Evolutionary conservation across 30 jellyfish, hydroid and myxozoan species (phyloP).

Genomic region (Chrysaora quinquecirrha): DNA sequence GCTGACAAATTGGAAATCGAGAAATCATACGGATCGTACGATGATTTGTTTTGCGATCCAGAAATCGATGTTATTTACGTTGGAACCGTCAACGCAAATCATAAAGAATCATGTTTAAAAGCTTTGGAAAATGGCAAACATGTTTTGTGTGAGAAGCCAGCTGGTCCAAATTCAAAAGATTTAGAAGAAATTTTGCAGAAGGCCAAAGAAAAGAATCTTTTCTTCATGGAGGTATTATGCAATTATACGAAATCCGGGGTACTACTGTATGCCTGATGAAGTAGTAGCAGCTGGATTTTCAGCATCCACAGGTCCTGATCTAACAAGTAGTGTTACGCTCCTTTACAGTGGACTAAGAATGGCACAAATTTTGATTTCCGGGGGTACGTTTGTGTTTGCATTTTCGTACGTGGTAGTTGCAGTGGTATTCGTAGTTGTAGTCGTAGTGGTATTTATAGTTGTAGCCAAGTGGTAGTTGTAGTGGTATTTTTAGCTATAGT

Average conservation of each 20-base stretch:
- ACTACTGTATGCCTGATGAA: slow-evolving; percentile 48
- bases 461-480: too few relatives aligned
- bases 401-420: too few relatives aligned
- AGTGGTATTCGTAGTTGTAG: too few relatives aligned
- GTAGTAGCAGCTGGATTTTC: slow-evolving; percentile 69
- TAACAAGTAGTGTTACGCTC: slow-evolving; percentile 63
- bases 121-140: slow-evolving; percentile 72
- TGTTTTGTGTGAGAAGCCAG: slow-evolving; percentile 92
- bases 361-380: slow-evolving; percentile 72
- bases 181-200: slow-evolving; percentile 62
- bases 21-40: slow-evolving; percentile 67
- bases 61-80: slow-evolving; percentile 82
- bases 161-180: slow-evolving; percentile 50
- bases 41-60: slow-evolving; percentile 47
- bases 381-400: too few relatives aligned
- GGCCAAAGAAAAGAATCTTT: slow-evolving; percentile 47
- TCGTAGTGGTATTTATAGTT: too few relatives aligned
- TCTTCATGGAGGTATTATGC: slow-evolving; percentile 90
- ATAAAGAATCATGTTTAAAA: slow-evolving; percentile 52
- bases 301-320: slow-evolving; percentile 67
- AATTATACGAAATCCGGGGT: too few relatives aligned
- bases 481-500: too few relatives aligned
- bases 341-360: slow-evolving; percentile 60
- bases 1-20: slow-evolving; percentile 63
- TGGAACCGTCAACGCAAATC: slow-evolving; percentile 81